Evolutionary conservation across 1,140 invertebrate species (phyloP), one percentile per base, ranked within the genome.

Genomic region (Steinernema feltiae): DNA sequence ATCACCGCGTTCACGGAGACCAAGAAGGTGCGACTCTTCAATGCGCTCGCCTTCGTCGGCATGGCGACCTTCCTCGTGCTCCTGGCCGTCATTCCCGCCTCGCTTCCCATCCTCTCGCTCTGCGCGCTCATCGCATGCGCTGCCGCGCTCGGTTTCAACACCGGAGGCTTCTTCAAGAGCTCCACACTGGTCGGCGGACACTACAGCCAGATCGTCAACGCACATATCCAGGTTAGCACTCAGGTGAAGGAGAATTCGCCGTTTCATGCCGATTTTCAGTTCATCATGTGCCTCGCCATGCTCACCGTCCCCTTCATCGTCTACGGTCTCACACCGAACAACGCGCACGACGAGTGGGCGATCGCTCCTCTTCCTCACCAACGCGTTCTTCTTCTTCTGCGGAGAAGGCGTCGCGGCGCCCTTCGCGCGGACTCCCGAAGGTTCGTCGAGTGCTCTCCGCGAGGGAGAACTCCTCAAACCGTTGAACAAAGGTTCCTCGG

Each of bases 81-180:
- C n/a, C 21, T 77, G 30, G 75, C 75, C 32, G 72, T 76, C 1
- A n/a, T 48, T 18, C 48, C 80, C 12, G 48, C 72, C 21, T 70
- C 71, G 31, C 31, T 48, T 1, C 32, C 69, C 17, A 30, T 70
- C 30, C 63, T 72, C 18, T 74, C 21, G 1, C 70, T 41, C 48
- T 18, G 24, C 17, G 27, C 32, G 76, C 53, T 30, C 24, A 71
- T 79, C 30, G 7, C 72, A 3, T 71, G 82, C 41, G 79, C 74
- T 17, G 53, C 35, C 12, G 30, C 84, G 0, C 71, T 82, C 29
- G 81, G 82, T 12, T 82, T 82, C 76, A 84, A 84, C 53, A 71
- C 76, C 35, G 81, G 82, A 21, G 81, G 81, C 69, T 82, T 82
- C 63, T 82, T 84, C 81, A 82, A 82, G 63, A 78, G 48, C 70